Evolutionary conservation across 2,888 invertebrate species (phyloP).

Genomic region (Cynaeus angustus): DNA sequence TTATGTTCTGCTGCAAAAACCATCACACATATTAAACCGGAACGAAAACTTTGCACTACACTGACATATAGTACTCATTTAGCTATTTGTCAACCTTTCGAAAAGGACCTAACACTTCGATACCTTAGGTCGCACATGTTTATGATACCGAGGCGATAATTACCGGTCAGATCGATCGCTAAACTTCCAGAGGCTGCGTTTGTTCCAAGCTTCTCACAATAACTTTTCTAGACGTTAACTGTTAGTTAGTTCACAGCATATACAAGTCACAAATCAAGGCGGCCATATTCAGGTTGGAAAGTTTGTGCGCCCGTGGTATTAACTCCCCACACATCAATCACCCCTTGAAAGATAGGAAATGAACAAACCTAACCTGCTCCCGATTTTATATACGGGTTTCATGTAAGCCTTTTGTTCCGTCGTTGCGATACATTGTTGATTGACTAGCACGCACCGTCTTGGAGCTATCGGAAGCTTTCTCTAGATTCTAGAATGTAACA

Average conservation of each 20-base stretch:
- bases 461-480: slow-evolving; percentile 17
- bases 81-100: too few species aligned
- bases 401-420: slow-evolving; percentile 63
- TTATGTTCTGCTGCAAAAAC: background rate
- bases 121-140: slow-evolving; percentile 3
- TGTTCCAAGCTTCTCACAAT: slow-evolving; percentile 39
- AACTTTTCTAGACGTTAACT: slow-evolving; percentile 38
- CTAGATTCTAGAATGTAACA: slow-evolving; percentile 5
- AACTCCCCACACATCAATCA: slow-evolving; percentile 70
- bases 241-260: slow-evolving; percentile 39
- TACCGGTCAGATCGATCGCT: slow-evolving; percentile 26
- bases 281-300: slow-evolving; percentile 60
- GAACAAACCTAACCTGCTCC: slow-evolving; percentile 69
- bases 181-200: slow-evolving; percentile 24
- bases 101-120: background rate
- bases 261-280: slow-evolving; percentile 57
- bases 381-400: slow-evolving; percentile 66
- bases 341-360: slow-evolving; percentile 71
- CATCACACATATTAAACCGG: background rate
- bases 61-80: too few species aligned
- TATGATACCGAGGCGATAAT: slow-evolving; percentile 3
- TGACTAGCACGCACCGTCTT: slow-evolving; percentile 62
- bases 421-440: slow-evolving; percentile 58
- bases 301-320: slow-evolving; percentile 56
- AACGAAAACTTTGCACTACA: too few species aligned